phyloP scores from a whole-genome alignment of 2,888 invertebrate genomes.

The Stomorhina lunata region DNA sequence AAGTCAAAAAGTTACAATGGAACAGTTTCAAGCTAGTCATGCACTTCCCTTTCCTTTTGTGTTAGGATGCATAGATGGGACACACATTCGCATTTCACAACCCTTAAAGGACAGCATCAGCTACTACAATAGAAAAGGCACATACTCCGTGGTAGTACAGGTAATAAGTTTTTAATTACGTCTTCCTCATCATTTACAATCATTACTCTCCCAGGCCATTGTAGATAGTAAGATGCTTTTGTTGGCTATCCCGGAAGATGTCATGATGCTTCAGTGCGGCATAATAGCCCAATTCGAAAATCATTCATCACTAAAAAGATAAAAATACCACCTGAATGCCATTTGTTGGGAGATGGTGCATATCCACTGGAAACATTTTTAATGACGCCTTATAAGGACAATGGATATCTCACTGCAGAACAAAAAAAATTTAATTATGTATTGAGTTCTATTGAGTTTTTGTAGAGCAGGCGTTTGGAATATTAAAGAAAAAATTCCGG shows the following conservation, averaged over 20 bases:
- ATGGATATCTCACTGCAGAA: too few relatives aligned
- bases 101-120: slow-evolving; percentile 27
- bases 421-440: too few relatives aligned
- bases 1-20: neutral
- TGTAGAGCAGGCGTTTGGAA: too few relatives aligned
- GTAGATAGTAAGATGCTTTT: slow-evolving; percentile 34
- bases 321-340: slow-evolving; percentile 29
- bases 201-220: neutral
- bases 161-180: neutral
- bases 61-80: slow-evolving; percentile 17
- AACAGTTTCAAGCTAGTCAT: slow-evolving; percentile 5
- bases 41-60: slow-evolving; percentile 9
- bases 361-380: slow-evolving; percentile 56
- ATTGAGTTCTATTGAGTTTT: too few relatives aligned
- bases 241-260: slow-evolving; percentile 34
- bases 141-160: slow-evolving; percentile 27
- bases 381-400: too few relatives aligned
- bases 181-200: neutral
- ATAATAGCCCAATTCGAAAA: slow-evolving; percentile 14
- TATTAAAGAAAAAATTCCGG: too few relatives aligned
- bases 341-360: slow-evolving; percentile 49
- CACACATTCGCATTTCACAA: neutral
- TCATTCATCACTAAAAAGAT: slow-evolving; percentile 23
- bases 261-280: slow-evolving; percentile 42
- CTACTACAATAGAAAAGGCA: slow-evolving; percentile 34